phyloP scores from a whole-genome alignment of 2,888 invertebrate genomes.

The Eupithecia dodoneata region DNA sequence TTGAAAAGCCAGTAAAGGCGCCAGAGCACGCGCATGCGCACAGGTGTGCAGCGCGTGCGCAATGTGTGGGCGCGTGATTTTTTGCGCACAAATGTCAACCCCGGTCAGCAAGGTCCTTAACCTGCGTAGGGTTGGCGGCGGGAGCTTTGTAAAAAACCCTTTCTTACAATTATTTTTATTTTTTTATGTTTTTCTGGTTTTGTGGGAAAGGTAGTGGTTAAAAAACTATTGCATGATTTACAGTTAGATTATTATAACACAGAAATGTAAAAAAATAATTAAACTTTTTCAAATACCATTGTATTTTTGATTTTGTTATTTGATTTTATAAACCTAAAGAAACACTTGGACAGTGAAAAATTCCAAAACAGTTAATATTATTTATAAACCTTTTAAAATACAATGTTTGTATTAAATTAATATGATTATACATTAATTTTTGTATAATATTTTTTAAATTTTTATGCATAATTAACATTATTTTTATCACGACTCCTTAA shows the following conservation, averaged over 20 bases:
- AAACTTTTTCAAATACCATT: not conserved
- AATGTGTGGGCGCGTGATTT: constrained; percentile 52
- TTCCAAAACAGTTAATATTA: too few relatives aligned
- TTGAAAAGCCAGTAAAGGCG: constrained; percentile 15
- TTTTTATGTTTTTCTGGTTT: not conserved
- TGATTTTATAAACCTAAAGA: too few relatives aligned
- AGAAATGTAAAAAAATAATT: too few relatives aligned
- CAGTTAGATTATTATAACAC: not conserved
- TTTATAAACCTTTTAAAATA: too few relatives aligned
- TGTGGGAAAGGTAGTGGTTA: not conserved
- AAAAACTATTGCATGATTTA: not conserved
- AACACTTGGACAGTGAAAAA: too few relatives aligned
- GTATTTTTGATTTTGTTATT: too few relatives aligned
- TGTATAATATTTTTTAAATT: too few relatives aligned
- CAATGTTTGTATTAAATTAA: too few relatives aligned
- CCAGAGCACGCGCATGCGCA: constrained; percentile 27
- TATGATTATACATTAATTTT: too few relatives aligned
- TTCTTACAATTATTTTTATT: not conserved
- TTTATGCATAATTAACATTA: too few relatives aligned
- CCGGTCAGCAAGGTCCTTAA: constrained; percentile 54
- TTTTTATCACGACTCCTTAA: too few relatives aligned
- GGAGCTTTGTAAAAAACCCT: not conserved
- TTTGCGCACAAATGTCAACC: constrained; percentile 58
- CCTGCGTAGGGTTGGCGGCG: constrained; percentile 40
- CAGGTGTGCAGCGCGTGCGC: constrained; percentile 46